Evolutionary conservation across 2,888 invertebrate genomes (phyloP).

Genomic region (Mesodorylaimus sp.): DNA sequence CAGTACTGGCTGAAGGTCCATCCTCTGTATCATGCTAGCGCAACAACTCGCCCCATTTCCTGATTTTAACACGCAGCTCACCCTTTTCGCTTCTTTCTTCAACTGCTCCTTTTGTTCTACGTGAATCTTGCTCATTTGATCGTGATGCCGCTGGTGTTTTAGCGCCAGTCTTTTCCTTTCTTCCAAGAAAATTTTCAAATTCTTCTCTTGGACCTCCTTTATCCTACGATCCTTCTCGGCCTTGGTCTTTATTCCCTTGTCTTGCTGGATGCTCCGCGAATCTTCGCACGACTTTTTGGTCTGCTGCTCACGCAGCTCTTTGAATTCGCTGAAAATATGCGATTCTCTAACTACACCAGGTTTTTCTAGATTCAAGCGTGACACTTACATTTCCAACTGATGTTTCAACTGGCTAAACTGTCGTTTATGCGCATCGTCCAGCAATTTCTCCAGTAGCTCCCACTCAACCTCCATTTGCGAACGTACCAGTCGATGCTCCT

Average conservation of each 20-base stretch:
- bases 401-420: constrained; percentile 75
- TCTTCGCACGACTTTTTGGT: constrained; percentile 93
- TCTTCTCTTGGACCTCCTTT: constrained; percentile 68
- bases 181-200: constrained; percentile 29
- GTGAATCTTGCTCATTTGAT: constrained; percentile 28
- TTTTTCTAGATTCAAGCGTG: not conserved
- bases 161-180: constrained; percentile 24
- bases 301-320: constrained; percentile 81
- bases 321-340: constrained; percentile 51
- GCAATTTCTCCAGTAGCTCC: constrained; percentile 49
- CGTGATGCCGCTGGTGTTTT: constrained; percentile 16
- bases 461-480: constrained; percentile 43
- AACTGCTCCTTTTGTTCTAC: constrained; percentile 28
- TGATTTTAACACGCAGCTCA: not conserved
- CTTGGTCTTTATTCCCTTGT: constrained; percentile 84
- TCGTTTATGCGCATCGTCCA: constrained; percentile 57
- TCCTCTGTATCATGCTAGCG: not conserved
- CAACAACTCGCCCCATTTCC: too few relatives aligned
- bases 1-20: not conserved
- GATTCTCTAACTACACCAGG: not conserved
- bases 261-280: constrained; percentile 69
- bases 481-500: constrained; percentile 55
- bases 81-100: constrained; percentile 24
- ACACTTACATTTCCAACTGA: constrained; percentile 56
- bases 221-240: constrained; percentile 58